Percentiles rank a stretch among this genome's conserved stretches.
Evolutionary conservation across 2,113 vertebrate genomes (phyloP).

Genomic region (Cricetomys ansorgei): DNA sequence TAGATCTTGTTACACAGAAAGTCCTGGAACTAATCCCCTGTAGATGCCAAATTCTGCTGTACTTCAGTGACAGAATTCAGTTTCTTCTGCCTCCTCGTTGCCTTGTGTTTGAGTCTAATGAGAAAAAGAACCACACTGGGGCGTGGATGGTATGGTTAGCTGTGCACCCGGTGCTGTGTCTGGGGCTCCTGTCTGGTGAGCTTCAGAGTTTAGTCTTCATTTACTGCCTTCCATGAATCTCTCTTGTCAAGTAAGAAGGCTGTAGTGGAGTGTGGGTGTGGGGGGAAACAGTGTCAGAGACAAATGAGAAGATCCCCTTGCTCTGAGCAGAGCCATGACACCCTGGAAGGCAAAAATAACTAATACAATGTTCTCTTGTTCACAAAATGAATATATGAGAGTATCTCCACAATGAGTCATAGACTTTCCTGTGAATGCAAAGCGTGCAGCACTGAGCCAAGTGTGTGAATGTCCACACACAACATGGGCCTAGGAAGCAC

Average conservation of each 20-base stretch:
- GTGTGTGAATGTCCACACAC: background rate
- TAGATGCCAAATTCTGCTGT: background rate
- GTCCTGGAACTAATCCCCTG: background rate
- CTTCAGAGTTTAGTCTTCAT: background rate
- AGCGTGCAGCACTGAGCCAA: background rate
- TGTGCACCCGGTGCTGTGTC: accelerated
- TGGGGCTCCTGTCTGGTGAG: accelerated
- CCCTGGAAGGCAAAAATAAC: background rate
- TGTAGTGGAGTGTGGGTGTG: accelerated
- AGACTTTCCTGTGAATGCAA: background rate
- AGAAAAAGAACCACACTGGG: accelerated
- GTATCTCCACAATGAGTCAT: accelerated
- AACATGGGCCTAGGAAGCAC: accelerated
- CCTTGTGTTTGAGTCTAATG: accelerated
- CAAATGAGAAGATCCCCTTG: background rate
- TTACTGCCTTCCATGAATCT: background rate
- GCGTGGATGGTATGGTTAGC: accelerated
- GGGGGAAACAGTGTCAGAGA: background rate
- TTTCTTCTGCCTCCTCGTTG: accelerated
- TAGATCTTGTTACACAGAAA: background rate
- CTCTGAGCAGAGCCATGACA: background rate
- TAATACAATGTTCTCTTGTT: background rate
- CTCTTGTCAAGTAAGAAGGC: background rate
- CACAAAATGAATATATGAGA: background rate
- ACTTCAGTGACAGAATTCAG: background rate